Evolutionary conservation across 2,888 invertebrate species (phyloP).

Genomic region (Ennomos quercinarius): DNA sequence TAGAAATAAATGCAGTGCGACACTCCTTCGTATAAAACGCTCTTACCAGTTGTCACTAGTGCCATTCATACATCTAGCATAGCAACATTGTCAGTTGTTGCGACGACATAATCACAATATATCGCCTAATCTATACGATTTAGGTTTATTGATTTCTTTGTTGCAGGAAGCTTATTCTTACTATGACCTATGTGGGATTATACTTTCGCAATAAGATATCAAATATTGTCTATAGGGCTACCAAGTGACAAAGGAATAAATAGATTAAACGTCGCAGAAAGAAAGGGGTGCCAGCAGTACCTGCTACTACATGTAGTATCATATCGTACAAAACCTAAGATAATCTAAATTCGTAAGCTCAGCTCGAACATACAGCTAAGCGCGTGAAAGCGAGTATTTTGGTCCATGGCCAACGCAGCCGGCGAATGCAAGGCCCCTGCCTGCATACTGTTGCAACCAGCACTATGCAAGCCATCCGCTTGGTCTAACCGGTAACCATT

Average conservation of each 20-base stretch:
- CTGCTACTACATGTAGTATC: too few relatives aligned
- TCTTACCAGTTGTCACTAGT: constrained; percentile 8
- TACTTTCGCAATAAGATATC: too few relatives aligned
- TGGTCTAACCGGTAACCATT: constrained; percentile 24
- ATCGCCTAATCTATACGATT: too few relatives aligned
- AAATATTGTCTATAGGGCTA: too few relatives aligned
- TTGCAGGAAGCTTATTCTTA: too few relatives aligned
- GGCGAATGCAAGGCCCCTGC: constrained; percentile 82
- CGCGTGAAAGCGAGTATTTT: constrained; percentile 78
- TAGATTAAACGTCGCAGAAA: too few relatives aligned
- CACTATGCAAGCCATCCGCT: constrained; percentile 58
- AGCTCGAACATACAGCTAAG: constrained; percentile 48
- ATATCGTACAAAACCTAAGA: constrained; percentile 22
- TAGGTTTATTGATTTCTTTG: too few relatives aligned
- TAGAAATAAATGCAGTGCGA: constrained; percentile 22
- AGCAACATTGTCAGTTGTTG: neutral
- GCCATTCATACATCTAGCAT: neutral
- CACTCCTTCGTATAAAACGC: constrained; percentile 22
- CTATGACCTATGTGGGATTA: too few relatives aligned
- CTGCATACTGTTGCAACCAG: constrained; percentile 74
- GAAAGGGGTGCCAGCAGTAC: too few relatives aligned
- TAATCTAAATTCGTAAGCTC: constrained; percentile 26
- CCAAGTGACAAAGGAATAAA: too few relatives aligned
- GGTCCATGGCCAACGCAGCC: constrained; percentile 77
- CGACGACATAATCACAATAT: neutral